Conservation (phyloP, 23 tunicate species). For the Halocynthia roretzi region DNA sequence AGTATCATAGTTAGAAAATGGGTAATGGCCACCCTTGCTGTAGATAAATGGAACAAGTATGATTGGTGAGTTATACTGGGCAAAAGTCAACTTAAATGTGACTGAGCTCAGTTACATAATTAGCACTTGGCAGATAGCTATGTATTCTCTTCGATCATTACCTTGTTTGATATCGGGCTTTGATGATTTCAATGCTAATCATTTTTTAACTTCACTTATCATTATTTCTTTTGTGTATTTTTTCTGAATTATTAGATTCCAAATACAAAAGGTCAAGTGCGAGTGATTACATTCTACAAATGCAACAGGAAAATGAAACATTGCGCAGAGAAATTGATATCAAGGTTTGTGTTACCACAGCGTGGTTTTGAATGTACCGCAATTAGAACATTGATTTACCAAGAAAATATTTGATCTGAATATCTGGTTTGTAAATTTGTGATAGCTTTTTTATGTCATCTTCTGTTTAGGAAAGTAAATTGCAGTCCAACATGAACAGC, state of each 20-base stretch:
- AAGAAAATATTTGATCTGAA: neutral
- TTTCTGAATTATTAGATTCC: neutral
- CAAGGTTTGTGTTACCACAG: constrained; percentile 28
- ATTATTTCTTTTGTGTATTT: neutral
- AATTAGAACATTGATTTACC: neutral
- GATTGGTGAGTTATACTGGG: too few relatives aligned
- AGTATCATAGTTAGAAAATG: too few relatives aligned
- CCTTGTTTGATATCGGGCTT: too few relatives aligned
- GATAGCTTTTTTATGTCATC: neutral
- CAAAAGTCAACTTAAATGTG: too few relatives aligned
- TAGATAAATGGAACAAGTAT: too few relatives aligned
- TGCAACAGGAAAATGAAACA: constrained; percentile 72
- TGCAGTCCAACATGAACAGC: constrained; percentile 85
- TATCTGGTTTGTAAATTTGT: too few relatives aligned
- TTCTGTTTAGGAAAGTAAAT: constrained; percentile 74
- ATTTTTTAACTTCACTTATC: neutral
- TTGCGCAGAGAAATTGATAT: constrained; percentile 75
- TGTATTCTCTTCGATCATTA: too few relatives aligned
- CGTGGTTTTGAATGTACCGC: neutral
- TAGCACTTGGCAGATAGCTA: too few relatives aligned
- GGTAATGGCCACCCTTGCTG: too few relatives aligned
- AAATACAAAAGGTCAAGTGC: constrained; percentile 39
- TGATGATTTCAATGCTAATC: too few relatives aligned
- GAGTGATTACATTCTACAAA: constrained; percentile 56
- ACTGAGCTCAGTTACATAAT: too few relatives aligned